These are phyloP conservation scores for Thecocarcelia acutangulata DNA, from an alignment of 2,888 invertebrate species.

Conservation along the genomic window DNA sequence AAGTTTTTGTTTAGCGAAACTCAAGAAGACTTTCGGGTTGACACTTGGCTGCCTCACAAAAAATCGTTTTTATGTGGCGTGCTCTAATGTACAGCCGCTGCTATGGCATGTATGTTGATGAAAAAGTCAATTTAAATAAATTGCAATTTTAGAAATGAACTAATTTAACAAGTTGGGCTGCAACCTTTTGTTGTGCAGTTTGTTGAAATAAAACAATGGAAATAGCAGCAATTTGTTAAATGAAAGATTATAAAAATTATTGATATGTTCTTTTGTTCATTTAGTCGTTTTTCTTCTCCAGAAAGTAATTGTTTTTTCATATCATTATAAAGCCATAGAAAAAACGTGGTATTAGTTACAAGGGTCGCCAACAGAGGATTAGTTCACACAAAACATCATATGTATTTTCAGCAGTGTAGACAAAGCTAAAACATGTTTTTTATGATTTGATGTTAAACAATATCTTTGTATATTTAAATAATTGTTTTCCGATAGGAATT, in stretches of 20 bases:
- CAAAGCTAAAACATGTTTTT: too few species aligned
- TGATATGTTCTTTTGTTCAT: conserved; percentile 64
- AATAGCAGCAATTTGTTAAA: conserved; percentile 40
- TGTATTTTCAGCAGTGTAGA: too few species aligned
- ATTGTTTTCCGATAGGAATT: too few species aligned
- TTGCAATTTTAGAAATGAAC: conserved; percentile 36
- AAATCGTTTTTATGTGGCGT: background rate
- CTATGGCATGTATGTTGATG: background rate
- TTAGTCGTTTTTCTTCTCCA: conserved; percentile 9
- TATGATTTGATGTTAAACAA: too few species aligned
- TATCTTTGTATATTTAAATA: too few species aligned
- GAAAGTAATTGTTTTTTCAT: conserved; percentile 19
- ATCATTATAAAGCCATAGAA: conserved; percentile 30
- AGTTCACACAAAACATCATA: too few species aligned
- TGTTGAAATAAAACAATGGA: conserved; percentile 60
- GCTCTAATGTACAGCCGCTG: background rate
- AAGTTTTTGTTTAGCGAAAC: background rate
- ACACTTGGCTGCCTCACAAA: background rate
- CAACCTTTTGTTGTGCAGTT: conserved; percentile 61
- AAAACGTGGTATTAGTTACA: background rate
- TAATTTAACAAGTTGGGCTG: conserved; percentile 55
- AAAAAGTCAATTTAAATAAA: conserved; percentile 36
- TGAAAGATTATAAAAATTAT: conserved; percentile 47
- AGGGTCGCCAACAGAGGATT: too few species aligned
- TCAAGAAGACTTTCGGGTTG: background rate